Conservation (phyloP, 2,113 vertebrate species). For the Riparia riparia region DNA sequence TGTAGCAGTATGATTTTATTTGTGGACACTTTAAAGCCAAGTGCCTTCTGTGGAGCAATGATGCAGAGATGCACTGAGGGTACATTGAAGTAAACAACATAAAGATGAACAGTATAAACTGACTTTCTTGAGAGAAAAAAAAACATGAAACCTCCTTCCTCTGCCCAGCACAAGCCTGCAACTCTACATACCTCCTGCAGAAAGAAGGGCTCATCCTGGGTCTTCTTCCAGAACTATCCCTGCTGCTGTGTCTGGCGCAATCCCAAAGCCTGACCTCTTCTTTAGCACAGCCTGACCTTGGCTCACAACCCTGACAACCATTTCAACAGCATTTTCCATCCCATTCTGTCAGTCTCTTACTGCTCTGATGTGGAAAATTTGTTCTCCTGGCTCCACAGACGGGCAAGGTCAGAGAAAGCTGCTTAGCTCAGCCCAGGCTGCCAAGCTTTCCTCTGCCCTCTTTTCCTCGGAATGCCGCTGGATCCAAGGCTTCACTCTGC, state of each 20-base stretch:
- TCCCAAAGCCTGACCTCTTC: constrained; percentile 1
- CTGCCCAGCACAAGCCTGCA: neutral
- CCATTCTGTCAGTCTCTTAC: neutral
- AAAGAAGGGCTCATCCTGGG: neutral
- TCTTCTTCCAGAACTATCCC: constrained; percentile 5
- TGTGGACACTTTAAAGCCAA: neutral
- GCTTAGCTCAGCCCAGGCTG: neutral
- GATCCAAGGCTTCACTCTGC: neutral
- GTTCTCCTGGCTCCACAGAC: neutral
- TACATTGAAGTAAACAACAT: neutral
- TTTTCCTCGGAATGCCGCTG: neutral
- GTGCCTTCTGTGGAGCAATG: neutral
- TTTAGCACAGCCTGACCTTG: constrained; percentile 33
- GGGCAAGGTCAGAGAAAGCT: neutral
- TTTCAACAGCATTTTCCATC: neutral
- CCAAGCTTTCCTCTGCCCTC: neutral
- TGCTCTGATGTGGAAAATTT: neutral
- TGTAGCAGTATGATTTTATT: neutral
- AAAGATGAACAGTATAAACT: neutral
- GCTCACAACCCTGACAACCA: constrained; percentile 28
- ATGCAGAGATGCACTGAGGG: neutral
- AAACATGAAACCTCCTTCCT: neutral
- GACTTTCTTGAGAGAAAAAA: neutral
- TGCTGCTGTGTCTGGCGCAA: neutral
- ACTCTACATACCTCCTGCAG: neutral